Evolutionary conservation across 2,113 vertebrate species (phyloP).

Genomic region (Bubo scandiacus): DNA sequence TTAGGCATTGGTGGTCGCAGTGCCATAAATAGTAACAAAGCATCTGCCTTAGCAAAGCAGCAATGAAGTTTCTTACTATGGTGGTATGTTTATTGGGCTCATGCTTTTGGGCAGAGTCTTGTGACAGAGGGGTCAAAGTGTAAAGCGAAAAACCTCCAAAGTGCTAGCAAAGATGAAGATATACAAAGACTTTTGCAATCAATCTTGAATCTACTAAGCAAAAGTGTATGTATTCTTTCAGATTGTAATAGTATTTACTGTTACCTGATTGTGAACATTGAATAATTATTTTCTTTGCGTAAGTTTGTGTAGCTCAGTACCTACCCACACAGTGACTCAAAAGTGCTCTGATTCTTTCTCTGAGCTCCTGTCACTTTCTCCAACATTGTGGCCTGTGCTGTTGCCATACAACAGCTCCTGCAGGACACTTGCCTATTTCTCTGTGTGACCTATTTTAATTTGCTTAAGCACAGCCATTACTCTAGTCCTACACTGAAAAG

Average conservation of each 20-base stretch:
- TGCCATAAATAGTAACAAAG: neutral
- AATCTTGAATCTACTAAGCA: neutral
- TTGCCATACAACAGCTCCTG: neutral
- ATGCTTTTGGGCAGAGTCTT: neutral
- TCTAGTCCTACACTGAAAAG: neutral
- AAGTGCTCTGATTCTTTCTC: neutral
- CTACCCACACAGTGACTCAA: neutral
- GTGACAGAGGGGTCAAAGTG: neutral
- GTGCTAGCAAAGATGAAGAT: neutral
- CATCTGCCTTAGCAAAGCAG: neutral
- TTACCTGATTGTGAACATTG: neutral
- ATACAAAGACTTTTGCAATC: neutral
- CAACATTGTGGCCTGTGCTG: neutral
- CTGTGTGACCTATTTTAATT: neutral
- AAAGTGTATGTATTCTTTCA: neutral
- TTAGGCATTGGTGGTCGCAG: neutral
- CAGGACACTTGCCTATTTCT: neutral
- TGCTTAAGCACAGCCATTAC: neutral
- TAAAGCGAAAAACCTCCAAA: neutral
- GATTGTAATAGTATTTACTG: neutral
- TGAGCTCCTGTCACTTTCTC: neutral
- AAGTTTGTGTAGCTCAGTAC: neutral
- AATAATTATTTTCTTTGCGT: neutral
- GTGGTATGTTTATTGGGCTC: neutral
- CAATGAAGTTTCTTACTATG: neutral